Evolutionary conservation across 2,113 vertebrate species (phyloP), one percentile per base, ranked within the genome.

Genomic region (Poeciliopsis retropinna): DNA sequence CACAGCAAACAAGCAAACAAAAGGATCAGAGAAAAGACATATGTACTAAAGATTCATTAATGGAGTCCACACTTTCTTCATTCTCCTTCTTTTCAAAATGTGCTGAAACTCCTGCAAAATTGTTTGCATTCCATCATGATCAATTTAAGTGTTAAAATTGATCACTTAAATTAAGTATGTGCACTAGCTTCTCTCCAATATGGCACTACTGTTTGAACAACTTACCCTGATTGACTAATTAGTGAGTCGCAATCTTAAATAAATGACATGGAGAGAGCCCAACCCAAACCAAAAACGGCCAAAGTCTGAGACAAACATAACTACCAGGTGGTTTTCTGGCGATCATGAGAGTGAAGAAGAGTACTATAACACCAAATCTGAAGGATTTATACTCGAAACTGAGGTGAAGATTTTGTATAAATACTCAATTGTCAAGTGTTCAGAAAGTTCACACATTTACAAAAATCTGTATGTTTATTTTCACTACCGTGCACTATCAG

Each of bases 31-130:
- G 64, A 54, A 81, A 79, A 79, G 85, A 86, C 91, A 90, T 85
- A 76, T 88, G 84, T 81, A 89, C 91, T 90, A 89, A 89, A 63
- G 83, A 87, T 84, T 51, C 64, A 81, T 86, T 73, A 60, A 27
- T 17, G 72, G 82, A 63, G 74, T 85, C 77, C 67, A 64, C 60
- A 71, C 87, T 86, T 88, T 88, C 54, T 70, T 72, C n/a, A 78
- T 70, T 75, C 75, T 60, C 3, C 27, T 76, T 71, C 12, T 39
- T 67, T 57, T 17, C 78, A 27, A 17, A 60, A 47, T 25, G 17
- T 57, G 22, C 19, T 64, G 66, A 37, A 17, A 79, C 51, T 19
- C 34, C 9, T 37, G 27, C 25, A 32, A 63, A 51, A 73, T 69
- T 61, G 6, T 31, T 34, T 51, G 31, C 63, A n/a, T 64, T 39